Conservation (phyloP, 2,113 vertebrate species). For the Lophius piscatorius region DNA sequence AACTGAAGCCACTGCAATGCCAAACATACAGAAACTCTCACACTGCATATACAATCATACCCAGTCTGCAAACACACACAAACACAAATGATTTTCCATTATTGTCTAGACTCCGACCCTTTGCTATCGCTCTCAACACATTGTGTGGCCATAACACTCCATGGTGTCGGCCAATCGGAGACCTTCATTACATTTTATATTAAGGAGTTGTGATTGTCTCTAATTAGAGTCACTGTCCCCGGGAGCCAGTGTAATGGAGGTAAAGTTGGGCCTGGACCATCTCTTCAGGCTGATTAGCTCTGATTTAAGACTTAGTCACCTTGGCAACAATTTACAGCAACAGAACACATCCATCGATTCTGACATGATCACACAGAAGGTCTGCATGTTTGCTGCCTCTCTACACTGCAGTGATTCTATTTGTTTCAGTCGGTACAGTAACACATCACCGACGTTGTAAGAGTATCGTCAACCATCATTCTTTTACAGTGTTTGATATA, state of each 20-base stretch:
- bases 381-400: too few relatives aligned
- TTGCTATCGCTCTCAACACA: not conserved
- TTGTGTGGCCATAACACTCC: not conserved
- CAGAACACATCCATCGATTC: not conserved
- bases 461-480: too few relatives aligned
- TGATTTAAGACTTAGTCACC: slow-evolving; percentile 38
- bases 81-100: not conserved
- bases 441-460: too few relatives aligned
- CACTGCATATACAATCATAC: too few relatives aligned
- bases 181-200: not conserved
- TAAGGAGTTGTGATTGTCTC: slow-evolving; percentile 10
- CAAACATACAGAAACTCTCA: too few relatives aligned
- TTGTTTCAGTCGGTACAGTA: too few relatives aligned
- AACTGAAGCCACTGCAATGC: too few relatives aligned
- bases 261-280: slow-evolving; percentile 28
- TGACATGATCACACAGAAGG: not conserved
- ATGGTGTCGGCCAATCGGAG: slow-evolving; percentile 18
- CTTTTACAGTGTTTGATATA: too few relatives aligned
- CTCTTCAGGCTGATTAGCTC: slow-evolving; percentile 42
- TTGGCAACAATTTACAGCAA: not conserved
- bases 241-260: not conserved
- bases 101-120: too few relatives aligned
- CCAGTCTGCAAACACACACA: too few relatives aligned
- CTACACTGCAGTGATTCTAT: too few relatives aligned
- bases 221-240: slow-evolving; percentile 32